Base-by-base conservation (phyloP, 2,888 invertebrate genomes). In the Resseliella maxima region DNA sequence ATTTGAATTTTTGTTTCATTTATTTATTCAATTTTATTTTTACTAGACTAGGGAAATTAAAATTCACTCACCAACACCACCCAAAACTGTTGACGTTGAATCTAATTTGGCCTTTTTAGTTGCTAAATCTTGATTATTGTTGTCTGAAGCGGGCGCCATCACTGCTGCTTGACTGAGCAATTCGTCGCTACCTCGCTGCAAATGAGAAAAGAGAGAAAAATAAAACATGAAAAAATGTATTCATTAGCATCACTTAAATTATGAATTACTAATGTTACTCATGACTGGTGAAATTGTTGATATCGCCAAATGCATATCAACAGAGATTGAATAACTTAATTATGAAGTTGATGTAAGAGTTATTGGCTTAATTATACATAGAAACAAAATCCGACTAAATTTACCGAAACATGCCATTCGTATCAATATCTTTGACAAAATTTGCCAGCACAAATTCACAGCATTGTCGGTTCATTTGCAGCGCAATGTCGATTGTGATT, bases 131-230 rank as follows among this genome's bases (percentile, higher is more conserved):
- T 95, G 95, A 92, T 98, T 98, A 93, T 97, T 98, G 93, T 97
- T 97, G 92, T 98, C 97, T 92, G 97, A 97, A 92, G 96, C 96
- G 90, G 96, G 96, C 92, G 96, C 96, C 95, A 97, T 97, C 92
- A 98, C 96, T 93, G 96, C 96, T 93, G 96, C 96, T 93, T 97
- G 97, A 92, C 97, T 97, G 92, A 98, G 94, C 92, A 98, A 95
- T 94, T 98, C 98, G 95, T 98, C 98, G 92, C 97, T 97, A 93
- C 98, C 98, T 93, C 98, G 96, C 98, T 98, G 95, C 86, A 94
- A 94, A 89, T 90, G 88, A 87, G 88, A 88, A 87, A 88, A 87
- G 88, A 87, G 41, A 41, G 86, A 85, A 85, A 86, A 87, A 21
- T 86, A 86, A 88, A 86, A 87, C 86, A 86, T 64, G 24, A 59